phyloP scores from a whole-genome alignment of 2,113 vertebrate genomes.

The Aramus guarauna region DNA sequence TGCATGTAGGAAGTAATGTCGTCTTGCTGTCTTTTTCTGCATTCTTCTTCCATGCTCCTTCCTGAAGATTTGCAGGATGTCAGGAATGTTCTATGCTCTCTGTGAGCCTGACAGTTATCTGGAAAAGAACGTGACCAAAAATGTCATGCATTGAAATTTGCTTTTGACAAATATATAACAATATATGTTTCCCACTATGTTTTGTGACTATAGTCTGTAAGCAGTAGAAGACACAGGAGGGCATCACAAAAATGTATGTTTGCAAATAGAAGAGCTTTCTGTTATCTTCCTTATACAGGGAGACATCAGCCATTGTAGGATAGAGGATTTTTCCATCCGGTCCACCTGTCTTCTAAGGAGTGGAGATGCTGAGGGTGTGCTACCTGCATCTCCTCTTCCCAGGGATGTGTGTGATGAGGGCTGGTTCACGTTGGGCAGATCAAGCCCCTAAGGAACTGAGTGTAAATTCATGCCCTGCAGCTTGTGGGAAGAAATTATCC shows the following conservation, averaged over 20 bases:
- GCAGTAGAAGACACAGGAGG: not conserved
- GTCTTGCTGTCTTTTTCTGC: not conserved
- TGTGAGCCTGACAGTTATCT: not conserved
- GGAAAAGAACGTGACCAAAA: not conserved
- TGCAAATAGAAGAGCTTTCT: not conserved
- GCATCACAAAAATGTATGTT: not conserved
- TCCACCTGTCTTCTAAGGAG: not conserved
- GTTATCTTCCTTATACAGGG: not conserved
- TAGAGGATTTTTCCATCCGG: not conserved
- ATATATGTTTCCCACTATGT: not conserved
- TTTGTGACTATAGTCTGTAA: not conserved
- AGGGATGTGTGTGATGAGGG: not conserved
- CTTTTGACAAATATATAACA: not conserved
- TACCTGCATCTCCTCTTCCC: not conserved
- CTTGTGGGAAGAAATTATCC: not conserved
- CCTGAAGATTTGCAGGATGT: not conserved
- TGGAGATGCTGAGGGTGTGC: not conserved
- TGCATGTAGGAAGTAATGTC: rapidly evolving
- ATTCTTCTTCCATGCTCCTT: not conserved
- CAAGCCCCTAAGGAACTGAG: not conserved
- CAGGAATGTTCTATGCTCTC: not conserved
- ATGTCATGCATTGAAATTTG: not conserved
- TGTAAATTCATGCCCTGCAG: not conserved
- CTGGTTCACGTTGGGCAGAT: not conserved
- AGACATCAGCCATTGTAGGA: not conserved